Base-by-base conservation (phyloP, 2,888 invertebrate species). In the Agriopis leucophaearia region DNA sequence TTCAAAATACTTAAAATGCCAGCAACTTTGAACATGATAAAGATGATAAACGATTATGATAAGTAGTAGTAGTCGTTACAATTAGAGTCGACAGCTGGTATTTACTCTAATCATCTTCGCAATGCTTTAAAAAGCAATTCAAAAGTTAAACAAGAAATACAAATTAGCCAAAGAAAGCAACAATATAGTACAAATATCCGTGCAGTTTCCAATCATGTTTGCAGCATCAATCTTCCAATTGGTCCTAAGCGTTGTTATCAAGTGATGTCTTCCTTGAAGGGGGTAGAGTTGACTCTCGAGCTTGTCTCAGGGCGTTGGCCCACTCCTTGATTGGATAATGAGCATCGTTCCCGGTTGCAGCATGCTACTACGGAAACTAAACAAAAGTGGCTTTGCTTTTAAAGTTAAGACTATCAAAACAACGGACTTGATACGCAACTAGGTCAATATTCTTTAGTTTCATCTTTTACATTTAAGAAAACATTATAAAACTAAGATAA, bases 261-360 rank as follows among this genome's bases (percentile, higher is more conserved):
- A 73, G 72, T 69, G 70, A 66, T 51, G 50, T 64, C 67, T 63
- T 70, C 73, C 71, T 67, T 66, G 57, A 66, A 56, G 38, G 69
- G 54, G 45, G 69, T 16, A 38, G 38, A 8, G 13, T 42, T 13
- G 13, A n/a, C 13, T 55, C 36, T 51, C n/a, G 4, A n/a, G 27
- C 5, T 16, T 18, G 27, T 27, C 18, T 42, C 55, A 13, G 55
- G 42, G 64, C 79, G 72, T 78, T 72, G 72, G 65, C 71, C 59
- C 67, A 70, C 68, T 75, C 85, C 80, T 80, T 84, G 81, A 85
- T 81, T 81, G 85, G 84, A 81, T 82, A 83, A 84, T 81, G 77
- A 74, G 76, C 77, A 78, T 75, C 79, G 73, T 64, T 75, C 74
- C 72, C 70, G 57, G 65, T 67, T 64, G 61, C 59, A 48, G 10